Conservation (phyloP, 2,888 invertebrate genomes). For the Odiellus spinosus region DNA sequence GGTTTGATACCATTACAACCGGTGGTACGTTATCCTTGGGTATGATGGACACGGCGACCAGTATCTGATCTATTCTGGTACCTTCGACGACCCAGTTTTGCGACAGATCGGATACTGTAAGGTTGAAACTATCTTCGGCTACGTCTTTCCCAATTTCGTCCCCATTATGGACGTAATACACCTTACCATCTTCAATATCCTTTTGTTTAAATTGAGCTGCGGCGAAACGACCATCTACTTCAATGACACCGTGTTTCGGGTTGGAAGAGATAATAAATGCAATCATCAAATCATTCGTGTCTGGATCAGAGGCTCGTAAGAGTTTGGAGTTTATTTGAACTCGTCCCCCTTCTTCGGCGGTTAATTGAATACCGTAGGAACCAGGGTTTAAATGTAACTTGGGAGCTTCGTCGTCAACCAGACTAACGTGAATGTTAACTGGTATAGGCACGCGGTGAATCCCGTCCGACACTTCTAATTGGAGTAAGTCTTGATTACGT, state of each 20-base stretch:
- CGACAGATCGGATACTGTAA: constrained; percentile 25
- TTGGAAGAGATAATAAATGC: constrained; percentile 24
- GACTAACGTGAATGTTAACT: constrained; percentile 24
- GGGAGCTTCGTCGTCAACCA: constrained; percentile 27
- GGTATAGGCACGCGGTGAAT: constrained; percentile 27
- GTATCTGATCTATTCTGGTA: constrained; percentile 23
- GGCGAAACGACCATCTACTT: constrained; percentile 19
- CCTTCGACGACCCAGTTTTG: constrained; percentile 24
- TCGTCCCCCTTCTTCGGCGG: constrained; percentile 24
- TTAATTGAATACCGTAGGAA: constrained; percentile 21
- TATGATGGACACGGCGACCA: constrained; percentile 24
- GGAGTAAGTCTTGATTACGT: constrained; percentile 24
- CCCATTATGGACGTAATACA: constrained; percentile 26
- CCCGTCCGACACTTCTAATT: constrained; percentile 29
- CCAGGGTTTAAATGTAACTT: constrained; percentile 22
- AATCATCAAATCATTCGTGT: constrained; percentile 24
- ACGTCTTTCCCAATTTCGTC: constrained; percentile 25
- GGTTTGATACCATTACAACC: constrained; percentile 20
- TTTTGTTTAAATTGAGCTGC: constrained; percentile 26
- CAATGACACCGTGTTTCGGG: constrained; percentile 24
- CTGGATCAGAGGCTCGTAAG: constrained; percentile 25
- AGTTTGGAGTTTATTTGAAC: constrained; percentile 21
- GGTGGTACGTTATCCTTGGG: constrained; percentile 29
- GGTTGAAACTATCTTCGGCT: constrained; percentile 24
- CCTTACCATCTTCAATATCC: constrained; percentile 23